phyloP scores from a whole-genome alignment of 2,113 vertebrate species.

The Poeciliopsis retropinna region DNA sequence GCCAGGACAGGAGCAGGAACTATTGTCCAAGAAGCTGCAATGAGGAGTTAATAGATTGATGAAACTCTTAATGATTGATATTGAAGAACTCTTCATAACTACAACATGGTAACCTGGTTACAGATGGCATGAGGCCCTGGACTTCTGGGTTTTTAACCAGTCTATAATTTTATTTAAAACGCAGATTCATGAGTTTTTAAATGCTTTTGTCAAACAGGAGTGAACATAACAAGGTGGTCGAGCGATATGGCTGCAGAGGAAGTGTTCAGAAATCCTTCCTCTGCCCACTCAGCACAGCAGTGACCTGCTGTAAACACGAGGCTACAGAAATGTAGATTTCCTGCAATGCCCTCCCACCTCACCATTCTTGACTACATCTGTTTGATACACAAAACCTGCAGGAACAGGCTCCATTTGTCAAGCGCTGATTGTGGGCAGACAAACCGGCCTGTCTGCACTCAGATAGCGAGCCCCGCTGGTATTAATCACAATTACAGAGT shows the following conservation, averaged over 20 bases:
- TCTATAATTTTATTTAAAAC: not conserved
- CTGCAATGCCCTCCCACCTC: slow-evolving; percentile 84
- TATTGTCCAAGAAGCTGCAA: slow-evolving; percentile 33
- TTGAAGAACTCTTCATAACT: slow-evolving; percentile 50
- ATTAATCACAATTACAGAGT: slow-evolving; percentile 99
- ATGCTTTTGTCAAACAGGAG: not conserved
- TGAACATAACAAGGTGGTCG: not conserved
- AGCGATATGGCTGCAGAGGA: slow-evolving; percentile 27
- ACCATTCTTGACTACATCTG: slow-evolving; percentile 94
- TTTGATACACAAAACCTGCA: slow-evolving; percentile 91
- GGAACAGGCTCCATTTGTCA: slow-evolving; percentile 98
- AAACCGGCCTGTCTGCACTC: slow-evolving; percentile 93
- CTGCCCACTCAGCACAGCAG: slow-evolving; percentile 36
- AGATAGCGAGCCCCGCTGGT: slow-evolving; percentile 91
- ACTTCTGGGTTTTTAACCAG: slow-evolving; percentile 19
- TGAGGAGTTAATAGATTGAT: slow-evolving; percentile 66
- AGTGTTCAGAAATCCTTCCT: slow-evolving; percentile 31
- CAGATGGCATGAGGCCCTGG: slow-evolving; percentile 51
- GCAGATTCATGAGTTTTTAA: not conserved
- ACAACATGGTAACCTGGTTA: slow-evolving; percentile 67
- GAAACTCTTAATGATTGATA: slow-evolving; percentile 71
- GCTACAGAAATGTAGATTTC: slow-evolving; percentile 88
- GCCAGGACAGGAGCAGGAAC: slow-evolving; percentile 47
- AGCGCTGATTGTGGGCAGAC: slow-evolving; percentile 94
- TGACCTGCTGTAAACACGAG: slow-evolving; percentile 78